Conservation (phyloP, 2,888 invertebrate genomes). For the Troglohyphantes excavatus region DNA sequence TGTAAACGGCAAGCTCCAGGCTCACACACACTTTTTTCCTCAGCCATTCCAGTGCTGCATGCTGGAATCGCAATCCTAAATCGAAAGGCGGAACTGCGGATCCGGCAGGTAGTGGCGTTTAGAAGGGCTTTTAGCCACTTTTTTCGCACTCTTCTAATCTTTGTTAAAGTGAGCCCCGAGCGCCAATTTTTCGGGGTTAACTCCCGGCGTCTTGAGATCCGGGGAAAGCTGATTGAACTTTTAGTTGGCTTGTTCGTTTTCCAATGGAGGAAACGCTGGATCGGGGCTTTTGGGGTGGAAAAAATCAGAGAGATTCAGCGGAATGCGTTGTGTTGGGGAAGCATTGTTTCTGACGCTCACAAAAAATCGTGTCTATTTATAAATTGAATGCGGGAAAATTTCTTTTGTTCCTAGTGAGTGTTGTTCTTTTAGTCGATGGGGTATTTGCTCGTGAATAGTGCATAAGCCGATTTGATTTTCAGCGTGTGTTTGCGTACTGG, state of each 20-base stretch:
- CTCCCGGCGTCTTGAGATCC: slow-evolving; percentile 36
- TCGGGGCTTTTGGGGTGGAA: neutral
- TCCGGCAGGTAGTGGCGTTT: slow-evolving; percentile 74
- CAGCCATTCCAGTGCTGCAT: slow-evolving; percentile 9
- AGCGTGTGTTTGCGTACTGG: no score
- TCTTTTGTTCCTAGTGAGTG: neutral
- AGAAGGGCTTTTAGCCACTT: slow-evolving; percentile 49
- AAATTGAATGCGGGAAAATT: slow-evolving; percentile 34
- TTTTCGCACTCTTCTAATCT: slow-evolving; percentile 65
- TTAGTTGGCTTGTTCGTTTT: slow-evolving; percentile 52
- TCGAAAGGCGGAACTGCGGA: slow-evolving; percentile 63
- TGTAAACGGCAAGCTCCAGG: no score
- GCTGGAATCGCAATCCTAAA: slow-evolving; percentile 65
- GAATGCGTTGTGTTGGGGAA: slow-evolving; percentile 31
- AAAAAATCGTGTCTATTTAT: slow-evolving; percentile 51
- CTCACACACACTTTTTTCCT: no score
- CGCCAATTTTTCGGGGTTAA: slow-evolving; percentile 76
- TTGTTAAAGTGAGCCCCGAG: slow-evolving; percentile 74
- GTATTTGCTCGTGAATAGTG: neutral
- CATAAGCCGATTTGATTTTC: slow-evolving; percentile 18
- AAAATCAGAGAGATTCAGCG: slow-evolving; percentile 25
- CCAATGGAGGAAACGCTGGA: neutral
- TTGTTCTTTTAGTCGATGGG: slow-evolving; percentile 3
- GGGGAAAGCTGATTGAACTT: slow-evolving; percentile 74
- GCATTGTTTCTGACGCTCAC: slow-evolving; percentile 34